Evolutionary conservation across 2,888 invertebrate species (phyloP), one percentile per base, ranked within the genome.

Genomic region (Diplolepis rosae): DNA sequence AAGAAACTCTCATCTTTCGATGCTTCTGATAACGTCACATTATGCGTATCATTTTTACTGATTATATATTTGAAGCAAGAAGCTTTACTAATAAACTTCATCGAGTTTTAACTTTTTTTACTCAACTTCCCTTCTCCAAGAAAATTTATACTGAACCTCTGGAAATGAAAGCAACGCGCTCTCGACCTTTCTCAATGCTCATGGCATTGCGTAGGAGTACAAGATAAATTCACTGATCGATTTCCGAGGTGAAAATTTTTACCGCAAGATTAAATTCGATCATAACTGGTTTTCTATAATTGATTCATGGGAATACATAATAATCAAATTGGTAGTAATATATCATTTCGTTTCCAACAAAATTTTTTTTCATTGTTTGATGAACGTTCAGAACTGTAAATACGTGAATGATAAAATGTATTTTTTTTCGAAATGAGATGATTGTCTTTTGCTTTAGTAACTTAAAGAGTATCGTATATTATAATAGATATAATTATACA

Each of bases 111-210:
- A 52, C n/a, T 52, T 52, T 28, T n/a, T 9, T 7, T 3, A 28
- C n/a, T 28, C 15, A n/a, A 13, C 28, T 27, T 27, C 15, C n/a
- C 15, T 52, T 52, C n/a, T 30, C 52, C 15, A 7, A 15, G 15
- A 52, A 52, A 27, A 7, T n/a, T 15, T 15, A n/a, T n/a, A 7
- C 15, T 15, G 28, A 9, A 15, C n/a, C 7, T 30, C n/a, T 2
- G 15, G 52, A 30, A 30, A n/a, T 52, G 28, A 27, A 52, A 45
- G 45, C 45, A 52, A 52, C 52, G 28, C 30, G 13, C 28, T 52
- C 52, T 30, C 52, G 28, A 52, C 52, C 30, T 52, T 30, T 52
- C 52, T 9, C 30, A 52, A 52, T 28, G 52, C 28, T 24, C 28
- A 28, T 3, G 15, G 30, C 7, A 52, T 52, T 52, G 52, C 27